These are phyloP conservation scores for Motacilla tschutschensis DNA, from an alignment of 2,113 vertebrate species.

Conservation along the genomic window DNA sequence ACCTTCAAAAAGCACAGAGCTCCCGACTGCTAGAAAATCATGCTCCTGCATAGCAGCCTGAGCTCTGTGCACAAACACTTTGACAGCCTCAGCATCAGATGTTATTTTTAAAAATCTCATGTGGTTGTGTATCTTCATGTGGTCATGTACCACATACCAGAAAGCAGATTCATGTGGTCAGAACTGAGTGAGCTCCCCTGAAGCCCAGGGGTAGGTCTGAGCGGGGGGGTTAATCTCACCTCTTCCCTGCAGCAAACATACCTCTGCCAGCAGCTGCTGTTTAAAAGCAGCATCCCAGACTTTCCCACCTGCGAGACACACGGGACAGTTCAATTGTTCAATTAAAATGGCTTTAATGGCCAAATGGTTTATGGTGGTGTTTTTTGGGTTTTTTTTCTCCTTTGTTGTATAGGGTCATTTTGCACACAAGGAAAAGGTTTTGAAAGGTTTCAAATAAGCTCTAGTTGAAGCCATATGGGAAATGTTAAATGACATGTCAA, in stretches of 20 bases:
- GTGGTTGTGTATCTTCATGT: background rate
- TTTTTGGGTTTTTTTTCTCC: background rate
- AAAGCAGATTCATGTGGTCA: background rate
- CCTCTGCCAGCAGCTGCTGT: background rate
- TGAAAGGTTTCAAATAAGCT: background rate
- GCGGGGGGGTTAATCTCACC: fast-evolving
- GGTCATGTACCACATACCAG: background rate
- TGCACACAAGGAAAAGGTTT: background rate
- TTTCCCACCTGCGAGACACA: background rate
- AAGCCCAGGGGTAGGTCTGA: background rate
- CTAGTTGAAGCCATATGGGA: constrained; percentile 1
- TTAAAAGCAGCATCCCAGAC: background rate
- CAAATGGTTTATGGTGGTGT: background rate
- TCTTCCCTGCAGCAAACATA: fast-evolving
- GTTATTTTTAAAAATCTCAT: background rate
- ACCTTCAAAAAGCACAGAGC: background rate
- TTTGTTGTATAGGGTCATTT: background rate
- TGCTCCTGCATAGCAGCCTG: fast-evolving
- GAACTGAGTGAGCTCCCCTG: background rate
- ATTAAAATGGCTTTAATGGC: background rate
- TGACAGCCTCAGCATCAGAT: background rate
- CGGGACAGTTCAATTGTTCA: background rate
- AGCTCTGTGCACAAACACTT: background rate
- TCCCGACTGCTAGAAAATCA: background rate
- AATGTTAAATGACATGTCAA: constrained; percentile 30